phyloP scores from a whole-genome alignment of 2,888 invertebrate genomes.

The Drosophila vallismaia region DNA sequence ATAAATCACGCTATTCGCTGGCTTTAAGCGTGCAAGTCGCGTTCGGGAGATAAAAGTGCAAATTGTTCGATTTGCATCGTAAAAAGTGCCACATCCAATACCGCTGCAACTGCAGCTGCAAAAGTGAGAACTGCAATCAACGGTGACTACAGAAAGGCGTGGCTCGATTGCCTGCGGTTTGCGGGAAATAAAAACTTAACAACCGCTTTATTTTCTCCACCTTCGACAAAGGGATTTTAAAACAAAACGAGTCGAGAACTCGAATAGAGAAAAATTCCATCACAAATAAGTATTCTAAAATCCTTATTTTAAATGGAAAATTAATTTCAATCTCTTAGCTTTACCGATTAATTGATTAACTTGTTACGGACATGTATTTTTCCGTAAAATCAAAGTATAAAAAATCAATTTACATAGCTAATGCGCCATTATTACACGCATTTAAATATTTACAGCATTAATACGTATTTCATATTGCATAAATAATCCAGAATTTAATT shows the following conservation, averaged over 20 bases:
- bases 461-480: constrained; percentile 65
- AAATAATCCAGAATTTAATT: constrained; percentile 77
- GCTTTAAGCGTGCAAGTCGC: constrained; percentile 66
- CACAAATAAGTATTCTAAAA: not conserved
- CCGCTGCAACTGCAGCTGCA: constrained; percentile 16
- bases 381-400: constrained; percentile 14
- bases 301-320: not conserved
- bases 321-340: not conserved
- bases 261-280: not conserved
- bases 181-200: constrained; percentile 28
- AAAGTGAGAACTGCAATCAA: constrained; percentile 39
- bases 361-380: constrained; percentile 13
- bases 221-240: not conserved
- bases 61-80: constrained; percentile 78
- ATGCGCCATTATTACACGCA: constrained; percentile 57
- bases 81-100: constrained; percentile 57
- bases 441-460: constrained; percentile 66
- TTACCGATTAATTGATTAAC: constrained; percentile 28
- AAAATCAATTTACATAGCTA: constrained; percentile 66
- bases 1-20: constrained; percentile 65
- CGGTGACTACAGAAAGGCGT: constrained; percentile 65
- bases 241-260: too few relatives aligned
- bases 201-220: constrained; percentile 31
- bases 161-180: constrained; percentile 42
- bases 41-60: constrained; percentile 74